Conservation (phyloP, 2,113 vertebrate species). For the Neolamprologus fasciatus region DNA sequence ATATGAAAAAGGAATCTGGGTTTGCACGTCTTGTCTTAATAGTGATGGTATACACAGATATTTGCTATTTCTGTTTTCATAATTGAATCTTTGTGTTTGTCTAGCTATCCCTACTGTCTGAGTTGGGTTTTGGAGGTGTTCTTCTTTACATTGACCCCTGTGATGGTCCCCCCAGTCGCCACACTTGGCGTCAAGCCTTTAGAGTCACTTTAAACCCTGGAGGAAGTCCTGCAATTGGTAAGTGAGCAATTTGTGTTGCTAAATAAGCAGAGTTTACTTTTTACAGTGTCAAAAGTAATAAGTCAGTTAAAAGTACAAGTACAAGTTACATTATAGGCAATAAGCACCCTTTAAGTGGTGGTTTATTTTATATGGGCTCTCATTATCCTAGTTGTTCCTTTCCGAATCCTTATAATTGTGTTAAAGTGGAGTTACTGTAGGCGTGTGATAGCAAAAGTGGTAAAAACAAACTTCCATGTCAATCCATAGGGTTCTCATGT, state of each 20-base stretch:
- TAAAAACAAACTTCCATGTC: neutral
- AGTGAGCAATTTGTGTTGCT: constrained; percentile 39
- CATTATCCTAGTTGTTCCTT: neutral
- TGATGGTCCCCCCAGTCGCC: constrained; percentile 71
- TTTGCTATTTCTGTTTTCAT: neutral
- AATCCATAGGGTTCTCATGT: neutral
- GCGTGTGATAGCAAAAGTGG: fast-evolving
- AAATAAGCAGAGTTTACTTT: neutral
- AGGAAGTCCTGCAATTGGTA: constrained; percentile 80
- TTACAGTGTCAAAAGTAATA: neutral
- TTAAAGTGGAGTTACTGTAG: neutral
- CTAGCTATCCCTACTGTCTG: constrained; percentile 83
- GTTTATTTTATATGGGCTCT: neutral
- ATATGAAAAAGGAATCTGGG: neutral
- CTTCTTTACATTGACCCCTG: constrained; percentile 88
- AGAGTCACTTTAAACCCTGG: constrained; percentile 84
- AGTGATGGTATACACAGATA: neutral
- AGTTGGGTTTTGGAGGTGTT: constrained; percentile 82
- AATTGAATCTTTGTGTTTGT: neutral
- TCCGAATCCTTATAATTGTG: neutral
- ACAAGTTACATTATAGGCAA: neutral
- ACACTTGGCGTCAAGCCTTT: constrained; percentile 70
- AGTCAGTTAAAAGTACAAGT: neutral
- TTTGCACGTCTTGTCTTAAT: neutral
- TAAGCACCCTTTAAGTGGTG: neutral